phyloP scores from a whole-genome alignment of 2,113 vertebrate species.

The Potamarius usumacintae region DNA sequence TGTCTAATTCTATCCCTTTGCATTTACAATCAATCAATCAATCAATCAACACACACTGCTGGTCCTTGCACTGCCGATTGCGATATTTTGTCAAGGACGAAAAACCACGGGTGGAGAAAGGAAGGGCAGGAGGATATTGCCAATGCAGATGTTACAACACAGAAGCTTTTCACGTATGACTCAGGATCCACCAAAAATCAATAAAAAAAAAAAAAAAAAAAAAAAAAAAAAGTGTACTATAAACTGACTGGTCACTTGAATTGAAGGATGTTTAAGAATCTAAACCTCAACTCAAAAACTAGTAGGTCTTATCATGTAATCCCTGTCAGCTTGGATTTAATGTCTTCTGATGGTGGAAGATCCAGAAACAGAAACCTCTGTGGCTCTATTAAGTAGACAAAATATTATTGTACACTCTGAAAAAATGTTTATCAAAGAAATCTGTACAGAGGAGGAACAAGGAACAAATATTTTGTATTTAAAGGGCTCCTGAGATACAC shows the following conservation, averaged over 20 bases:
- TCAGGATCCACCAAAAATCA: background rate
- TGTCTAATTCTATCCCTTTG: background rate
- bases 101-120: constrained; percentile 10
- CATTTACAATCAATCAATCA: background rate
- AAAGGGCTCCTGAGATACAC: background rate
- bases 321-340: background rate
- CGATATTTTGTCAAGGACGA: constrained; percentile 24
- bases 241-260: background rate
- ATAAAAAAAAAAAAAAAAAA: too few species aligned
- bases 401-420: background rate
- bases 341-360: background rate
- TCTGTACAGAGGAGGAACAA: too few species aligned
- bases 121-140: background rate
- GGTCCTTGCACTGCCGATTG: constrained; percentile 10
- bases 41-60: background rate
- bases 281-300: background rate
- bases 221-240: too few species aligned
- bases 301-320: background rate
- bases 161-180: constrained; percentile 7
- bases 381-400: background rate
- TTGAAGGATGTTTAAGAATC: background rate
- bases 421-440: background rate
- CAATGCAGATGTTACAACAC: constrained; percentile 44
- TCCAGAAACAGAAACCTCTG: background rate
- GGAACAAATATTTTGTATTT: background rate